phyloP scores from a whole-genome alignment of 2,888 invertebrate species.

The Linyphia triangularis region DNA sequence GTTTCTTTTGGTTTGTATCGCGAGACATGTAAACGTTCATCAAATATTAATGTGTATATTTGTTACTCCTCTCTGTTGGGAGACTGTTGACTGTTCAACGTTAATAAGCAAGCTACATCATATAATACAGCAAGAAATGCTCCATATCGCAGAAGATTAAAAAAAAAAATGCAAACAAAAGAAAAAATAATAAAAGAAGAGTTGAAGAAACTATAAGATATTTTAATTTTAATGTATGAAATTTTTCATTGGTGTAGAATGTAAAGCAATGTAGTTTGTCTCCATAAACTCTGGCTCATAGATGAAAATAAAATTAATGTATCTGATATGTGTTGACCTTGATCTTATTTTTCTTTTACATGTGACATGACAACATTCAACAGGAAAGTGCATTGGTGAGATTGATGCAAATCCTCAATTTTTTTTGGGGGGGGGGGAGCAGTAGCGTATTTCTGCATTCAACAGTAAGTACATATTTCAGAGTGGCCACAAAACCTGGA shows the following conservation, averaged over 20 bases:
- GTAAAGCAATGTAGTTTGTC: slow-evolving; percentile 72
- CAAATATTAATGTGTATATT: slow-evolving; percentile 74
- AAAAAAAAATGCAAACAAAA: slow-evolving; percentile 1
- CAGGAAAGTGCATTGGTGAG: too few species aligned
- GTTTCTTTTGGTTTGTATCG: slow-evolving; percentile 69
- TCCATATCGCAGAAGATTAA: slow-evolving; percentile 60
- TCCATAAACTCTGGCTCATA: slow-evolving; percentile 66
- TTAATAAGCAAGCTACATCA: slow-evolving; percentile 72
- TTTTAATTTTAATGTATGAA: slow-evolving; percentile 74
- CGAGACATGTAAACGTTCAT: slow-evolving; percentile 61
- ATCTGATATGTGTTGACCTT: slow-evolving; percentile 64
- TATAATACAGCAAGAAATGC: slow-evolving; percentile 59
- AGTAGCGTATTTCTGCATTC: too few species aligned
- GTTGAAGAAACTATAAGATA: slow-evolving; percentile 57
- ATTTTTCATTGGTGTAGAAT: slow-evolving; percentile 73
- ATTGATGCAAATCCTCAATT: too few species aligned
- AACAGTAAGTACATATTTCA: too few species aligned
- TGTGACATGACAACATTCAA: neutral
- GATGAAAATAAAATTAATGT: slow-evolving; percentile 72
- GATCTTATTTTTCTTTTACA: slow-evolving; percentile 8
- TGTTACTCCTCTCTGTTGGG: slow-evolving; percentile 66
- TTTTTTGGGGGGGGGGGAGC: too few species aligned
- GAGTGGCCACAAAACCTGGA: too few species aligned
- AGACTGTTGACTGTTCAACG: slow-evolving; percentile 37
- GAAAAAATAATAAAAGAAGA: slow-evolving; percentile 15